A percentile compares a stretch with the other conserved stretches of the same genome.
These are phyloP conservation scores for Columba janthina DNA, from an alignment of 2,113 vertebrate species.

Conservation along the genomic window DNA sequence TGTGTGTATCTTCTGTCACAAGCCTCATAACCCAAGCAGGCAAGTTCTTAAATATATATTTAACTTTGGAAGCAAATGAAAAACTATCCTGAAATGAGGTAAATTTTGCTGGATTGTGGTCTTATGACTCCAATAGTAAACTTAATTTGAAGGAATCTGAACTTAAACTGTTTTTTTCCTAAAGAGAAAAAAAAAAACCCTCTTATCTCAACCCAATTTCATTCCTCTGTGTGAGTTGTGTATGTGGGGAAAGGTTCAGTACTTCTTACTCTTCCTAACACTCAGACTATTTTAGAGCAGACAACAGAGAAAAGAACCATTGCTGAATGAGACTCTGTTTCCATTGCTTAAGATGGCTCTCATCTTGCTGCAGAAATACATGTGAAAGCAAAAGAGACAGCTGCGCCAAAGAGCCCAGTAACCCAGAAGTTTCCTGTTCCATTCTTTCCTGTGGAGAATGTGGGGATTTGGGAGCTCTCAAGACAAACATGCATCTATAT, in stretches of 20 bases:
- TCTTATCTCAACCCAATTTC: not conserved
- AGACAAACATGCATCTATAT: slow-evolving; percentile 61
- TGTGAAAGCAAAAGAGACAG: slow-evolving; percentile 65
- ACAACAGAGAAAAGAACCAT: slow-evolving; percentile 54
- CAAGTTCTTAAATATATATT: not conserved
- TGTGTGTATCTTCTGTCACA: not conserved
- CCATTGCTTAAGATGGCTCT: slow-evolving; percentile 46
- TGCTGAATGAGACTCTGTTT: slow-evolving; percentile 68
- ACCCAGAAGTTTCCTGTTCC: slow-evolving; percentile 66
- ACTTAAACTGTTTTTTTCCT: not conserved
- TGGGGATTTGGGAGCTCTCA: slow-evolving; percentile 13
- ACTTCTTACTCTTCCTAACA: slow-evolving; percentile 42
- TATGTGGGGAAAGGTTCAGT: slow-evolving; percentile 41
- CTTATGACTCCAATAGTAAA: not conserved
- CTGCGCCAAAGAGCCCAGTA: slow-evolving; percentile 41
- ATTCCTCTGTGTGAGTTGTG: not conserved
- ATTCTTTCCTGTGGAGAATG: slow-evolving; percentile 44
- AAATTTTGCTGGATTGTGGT: not conserved
- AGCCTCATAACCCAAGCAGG: not conserved
- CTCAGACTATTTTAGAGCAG: slow-evolving; percentile 56
- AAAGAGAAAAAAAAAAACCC: not conserved
- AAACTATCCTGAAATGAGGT: not conserved
- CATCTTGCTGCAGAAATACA: slow-evolving; percentile 39
- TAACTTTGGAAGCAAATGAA: not conserved
- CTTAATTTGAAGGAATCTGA: not conserved